Base-by-base conservation (phyloP, 30 jellyfish, hydroid and myxozoan genomes). In the Aurelia aurita region DNA sequence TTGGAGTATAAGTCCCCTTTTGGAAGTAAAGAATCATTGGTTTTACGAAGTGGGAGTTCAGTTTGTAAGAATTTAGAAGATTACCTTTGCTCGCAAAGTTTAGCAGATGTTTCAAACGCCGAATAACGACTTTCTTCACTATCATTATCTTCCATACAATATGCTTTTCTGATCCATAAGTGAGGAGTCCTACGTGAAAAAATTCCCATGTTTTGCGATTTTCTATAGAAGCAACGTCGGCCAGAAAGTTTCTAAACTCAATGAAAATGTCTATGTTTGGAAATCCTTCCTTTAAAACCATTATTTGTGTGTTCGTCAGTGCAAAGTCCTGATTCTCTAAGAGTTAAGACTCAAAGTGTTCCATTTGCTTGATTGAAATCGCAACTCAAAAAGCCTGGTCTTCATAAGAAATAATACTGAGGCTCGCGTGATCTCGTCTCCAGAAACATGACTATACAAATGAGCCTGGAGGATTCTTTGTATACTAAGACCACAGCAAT, bases 161-260 rank as follows among this genome's bases (percentile, higher is more conserved):
- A 39, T 58, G 23, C 27, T 65, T 51, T 18, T 79, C 51, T 2
- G 64, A 6, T 10, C 74, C 79, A 5, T 22, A 29, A 22, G 62
- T n/a, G 23, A 69, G 32, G 35, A 23, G 28, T 10, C 87, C 46
- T 29, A 71, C 85, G 54, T 59, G 39, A 15, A 59, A 58, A 7
- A 57, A 46, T 2, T 83, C 73, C 93, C 93, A 83, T 39, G 51
- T 8, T 15, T 39, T 39, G 51, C 51, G 51, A 39, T 39, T 39
- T 8, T 39, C 51, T 6, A 39, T 39, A 44, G 80, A 68, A 7
- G 90, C 51, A 25, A 80, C 23, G 0, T 80, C 90, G 10, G 74
- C 79, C 29, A 68, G 55, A 66, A 80, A 80, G 46, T 80, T 81
- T 23, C 35, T 64, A 71, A 80, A 80, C n/a, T 80, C 90, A 12